Base-by-base conservation (phyloP, 2,888 invertebrate genomes). In the Tipula helvola region DNA sequence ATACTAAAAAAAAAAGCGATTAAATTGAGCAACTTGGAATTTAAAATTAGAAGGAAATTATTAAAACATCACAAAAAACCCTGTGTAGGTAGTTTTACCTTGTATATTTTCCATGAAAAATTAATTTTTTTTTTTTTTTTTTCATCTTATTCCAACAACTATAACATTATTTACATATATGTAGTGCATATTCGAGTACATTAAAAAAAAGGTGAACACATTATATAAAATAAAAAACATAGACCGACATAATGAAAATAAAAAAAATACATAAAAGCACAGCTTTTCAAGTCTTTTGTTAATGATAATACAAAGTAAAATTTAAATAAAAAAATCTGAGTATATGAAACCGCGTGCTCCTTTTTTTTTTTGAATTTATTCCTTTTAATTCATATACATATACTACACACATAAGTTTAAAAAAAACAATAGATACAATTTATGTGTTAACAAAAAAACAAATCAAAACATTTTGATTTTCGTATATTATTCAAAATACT, bases 41-140 rank as follows among this genome's bases (percentile, higher is more conserved):
- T 71, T 71, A 71, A 71, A 71, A 71, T 71, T 71, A 71, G 71
- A 71, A 71, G 71, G 71, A 71, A 71, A 71, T 71, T 71, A 71
- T 71, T 71, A 71, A 71, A 71, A 71, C 71, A 71, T 71, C 71
- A 71, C 12, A 71, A 71, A 18, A 28, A 52, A 10, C 0, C 12
- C 28, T 71, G 71, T 28, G 28, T 71, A 71, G 71, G 28, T 71
- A 71, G 71, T 71, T 71, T 28, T 52, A 44, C 12, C 12, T 52
- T 71, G 71, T 71, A 28, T 28, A 52, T 71, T 71, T 71, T 28
- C 10, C 71, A 71, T 71, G 71, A 71, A 71, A 28, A 71, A 71
- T 71, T 71, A 71, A 52, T 52, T 52, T 71, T 71, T 12, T 10
- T 28, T 47, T 71, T n/a, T n/a, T n/a, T n/a, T 71, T 71, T 18